Evolutionary conservation across 1,140 invertebrate genomes (phyloP).

Genomic region (honey bee (Apis mellifera)): Amel_HAv3.1 CM009931.2:23829501-23830000

Average conservation of each 20-base stretch:
- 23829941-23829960: background rate
- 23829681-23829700: no score
- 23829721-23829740: background rate
- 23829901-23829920: background rate
- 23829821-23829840: background rate
- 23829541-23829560: background rate
- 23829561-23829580: background rate
- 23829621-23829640: background rate
- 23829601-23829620: background rate
- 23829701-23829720: no score
- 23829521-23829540: background rate
- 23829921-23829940: background rate
- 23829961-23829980: no score
- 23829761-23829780: no score
- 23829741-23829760: background rate
- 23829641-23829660: background rate
- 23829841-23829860: background rate
- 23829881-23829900: background rate
- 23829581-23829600: background rate
- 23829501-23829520: slow-evolving; percentile 3
- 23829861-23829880: background rate
- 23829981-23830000: no score
- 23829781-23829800: no score
- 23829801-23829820: no score
- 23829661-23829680: background rate